These are phyloP conservation scores for Balearica regulorum DNA, from an alignment of 2,797 vertebrate genomes.

Conservation along the genomic window DNA sequence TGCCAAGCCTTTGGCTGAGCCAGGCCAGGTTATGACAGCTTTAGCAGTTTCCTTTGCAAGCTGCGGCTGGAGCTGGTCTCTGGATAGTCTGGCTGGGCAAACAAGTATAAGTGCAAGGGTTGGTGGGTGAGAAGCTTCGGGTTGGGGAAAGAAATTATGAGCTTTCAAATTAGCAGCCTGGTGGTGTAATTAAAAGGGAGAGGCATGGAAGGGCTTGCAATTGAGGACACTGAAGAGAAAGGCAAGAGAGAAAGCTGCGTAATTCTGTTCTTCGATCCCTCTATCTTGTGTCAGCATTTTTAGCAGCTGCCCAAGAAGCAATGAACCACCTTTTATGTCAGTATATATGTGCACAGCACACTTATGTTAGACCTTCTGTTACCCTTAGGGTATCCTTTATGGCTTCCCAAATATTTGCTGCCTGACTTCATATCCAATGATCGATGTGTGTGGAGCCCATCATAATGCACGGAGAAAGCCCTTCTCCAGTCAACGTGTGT, in stretches of 20 bases:
- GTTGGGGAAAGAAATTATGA: rapidly evolving
- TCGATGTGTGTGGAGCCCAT: rapidly evolving
- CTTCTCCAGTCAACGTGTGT: background rate
- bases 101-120: background rate
- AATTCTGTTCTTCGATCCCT: background rate
- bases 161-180: background rate
- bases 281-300: background rate
- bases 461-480: background rate
- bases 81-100: background rate
- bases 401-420: background rate
- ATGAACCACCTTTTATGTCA: rapidly evolving
- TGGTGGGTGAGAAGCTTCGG: background rate
- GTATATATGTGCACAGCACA: background rate
- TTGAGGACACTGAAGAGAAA: background rate
- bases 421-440: background rate
- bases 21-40: background rate
- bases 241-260: background rate
- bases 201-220: background rate
- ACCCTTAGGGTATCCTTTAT: background rate
- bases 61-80: background rate
- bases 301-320: background rate
- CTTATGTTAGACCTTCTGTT: background rate
- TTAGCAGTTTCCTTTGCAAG: background rate
- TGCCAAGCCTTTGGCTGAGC: background rate
- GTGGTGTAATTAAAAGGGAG: background rate